Conservation (phyloP, 2,113 vertebrate species). For the Oenanthe oenanthe region DNA sequence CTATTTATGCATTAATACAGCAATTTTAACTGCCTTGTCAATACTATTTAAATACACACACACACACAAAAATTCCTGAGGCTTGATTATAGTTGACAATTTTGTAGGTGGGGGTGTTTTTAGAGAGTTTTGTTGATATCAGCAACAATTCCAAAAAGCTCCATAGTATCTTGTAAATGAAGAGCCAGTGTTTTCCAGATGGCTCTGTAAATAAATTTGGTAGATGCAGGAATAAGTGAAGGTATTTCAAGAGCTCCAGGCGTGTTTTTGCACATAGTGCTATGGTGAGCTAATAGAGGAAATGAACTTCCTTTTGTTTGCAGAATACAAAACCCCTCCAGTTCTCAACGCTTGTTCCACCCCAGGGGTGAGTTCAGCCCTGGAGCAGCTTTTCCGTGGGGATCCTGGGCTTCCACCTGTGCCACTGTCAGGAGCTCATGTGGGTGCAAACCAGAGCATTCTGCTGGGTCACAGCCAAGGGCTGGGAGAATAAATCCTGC, state of each 20-base stretch:
- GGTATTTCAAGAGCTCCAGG: constrained; percentile 34
- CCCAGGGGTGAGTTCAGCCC: neutral
- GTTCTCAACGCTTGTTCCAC: neutral
- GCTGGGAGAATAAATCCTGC: rapidly evolving
- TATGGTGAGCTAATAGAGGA: constrained; percentile 21
- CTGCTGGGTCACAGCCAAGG: neutral
- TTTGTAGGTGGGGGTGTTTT: neutral
- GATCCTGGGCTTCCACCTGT: neutral
- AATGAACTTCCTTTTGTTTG: constrained; percentile 52
- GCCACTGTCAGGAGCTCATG: rapidly evolving
- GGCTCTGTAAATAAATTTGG: constrained; percentile 18
- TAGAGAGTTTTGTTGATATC: neutral
- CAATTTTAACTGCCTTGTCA: neutral
- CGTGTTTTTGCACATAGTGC: neutral
- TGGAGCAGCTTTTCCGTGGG: neutral
- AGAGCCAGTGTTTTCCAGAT: neutral
- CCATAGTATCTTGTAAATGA: neutral
- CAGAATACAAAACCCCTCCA: neutral
- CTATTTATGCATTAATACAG: neutral
- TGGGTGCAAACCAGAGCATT: neutral
- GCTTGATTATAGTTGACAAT: neutral
- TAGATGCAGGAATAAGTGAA: constrained; percentile 11
- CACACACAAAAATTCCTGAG: neutral
- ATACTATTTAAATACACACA: neutral
- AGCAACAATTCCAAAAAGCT: neutral